A percentile compares a stretch with the other conserved stretches of the same genome.
Conservation (phyloP, 2,113 vertebrate genomes). For the Ranitomeya imitator region DNA sequence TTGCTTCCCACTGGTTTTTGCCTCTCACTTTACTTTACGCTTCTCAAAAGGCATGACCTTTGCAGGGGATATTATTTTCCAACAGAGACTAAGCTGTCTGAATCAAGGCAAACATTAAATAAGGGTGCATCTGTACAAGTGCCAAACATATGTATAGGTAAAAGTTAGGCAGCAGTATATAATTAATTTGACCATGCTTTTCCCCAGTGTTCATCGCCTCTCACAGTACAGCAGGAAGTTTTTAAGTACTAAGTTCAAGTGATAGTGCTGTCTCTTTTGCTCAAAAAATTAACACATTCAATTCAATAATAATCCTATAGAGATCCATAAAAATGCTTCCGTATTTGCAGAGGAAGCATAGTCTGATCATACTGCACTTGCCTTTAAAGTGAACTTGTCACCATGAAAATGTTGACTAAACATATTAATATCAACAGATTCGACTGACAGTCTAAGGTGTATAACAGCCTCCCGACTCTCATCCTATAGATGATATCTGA, state of each 20-base stretch:
- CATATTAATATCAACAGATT: too few species aligned
- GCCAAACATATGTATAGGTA: constrained; percentile 49
- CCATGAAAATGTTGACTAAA: too few species aligned
- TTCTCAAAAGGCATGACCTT: constrained; percentile 54
- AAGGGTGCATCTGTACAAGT: constrained; percentile 27
- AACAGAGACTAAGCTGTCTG: constrained; percentile 42
- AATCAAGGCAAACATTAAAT: constrained; percentile 49
- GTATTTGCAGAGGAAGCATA: too few species aligned
- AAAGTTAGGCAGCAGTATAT: constrained; percentile 17
- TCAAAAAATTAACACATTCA: background rate
- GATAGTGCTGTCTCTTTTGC: background rate
- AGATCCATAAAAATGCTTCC: background rate
- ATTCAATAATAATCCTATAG: background rate
- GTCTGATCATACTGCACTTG: too few species aligned
- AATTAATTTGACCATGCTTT: constrained; percentile 36
- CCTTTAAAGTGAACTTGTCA: too few species aligned
- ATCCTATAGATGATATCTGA: too few species aligned
- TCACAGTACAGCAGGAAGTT: background rate
- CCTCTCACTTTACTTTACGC: constrained; percentile 45
- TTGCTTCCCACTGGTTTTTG: constrained; percentile 50
- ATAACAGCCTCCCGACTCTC: too few species aligned
- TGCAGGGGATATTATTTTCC: constrained; percentile 54
- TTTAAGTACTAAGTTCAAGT: constrained; percentile 2
- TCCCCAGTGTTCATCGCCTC: background rate
- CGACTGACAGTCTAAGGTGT: too few species aligned